These are phyloP conservation scores for Urocynchramus pylzowi DNA, from an alignment of 2,113 vertebrate species.

Conservation along the genomic window DNA sequence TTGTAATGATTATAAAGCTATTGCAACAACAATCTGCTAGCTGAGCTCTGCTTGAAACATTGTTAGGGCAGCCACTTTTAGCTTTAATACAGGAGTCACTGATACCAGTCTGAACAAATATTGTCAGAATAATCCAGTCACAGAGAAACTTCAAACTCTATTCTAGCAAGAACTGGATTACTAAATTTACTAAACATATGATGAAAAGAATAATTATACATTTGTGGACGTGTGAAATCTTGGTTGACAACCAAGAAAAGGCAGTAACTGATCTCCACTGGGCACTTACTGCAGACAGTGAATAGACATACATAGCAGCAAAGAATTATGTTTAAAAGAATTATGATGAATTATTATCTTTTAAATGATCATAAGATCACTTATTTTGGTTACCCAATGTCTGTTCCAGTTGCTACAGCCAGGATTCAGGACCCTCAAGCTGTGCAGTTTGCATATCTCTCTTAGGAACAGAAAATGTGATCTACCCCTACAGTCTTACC, in stretches of 20 bases:
- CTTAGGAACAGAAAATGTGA: neutral
- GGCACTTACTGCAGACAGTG: neutral
- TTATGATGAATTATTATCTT: neutral
- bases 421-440: neutral
- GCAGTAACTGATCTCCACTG: neutral
- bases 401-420: neutral
- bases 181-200: neutral
- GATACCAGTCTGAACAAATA: neutral
- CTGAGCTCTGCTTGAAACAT: neutral
- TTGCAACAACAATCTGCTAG: neutral
- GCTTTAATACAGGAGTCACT: neutral
- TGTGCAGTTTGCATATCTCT: neutral
- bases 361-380: neutral
- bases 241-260: neutral
- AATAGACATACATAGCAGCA: neutral
- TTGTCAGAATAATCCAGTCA: neutral
- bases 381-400: neutral
- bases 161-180: neutral
- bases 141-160: neutral
- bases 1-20: neutral
- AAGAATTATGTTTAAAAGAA: neutral
- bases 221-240: neutral
- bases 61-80: neutral
- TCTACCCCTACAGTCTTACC: neutral
- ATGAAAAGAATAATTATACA: neutral